A percentile compares a stretch with the other conserved stretches of the same genome.
Evolutionary conservation across 2,888 invertebrate genomes (phyloP).

Genomic region (Bugulina stolonifera): DNA sequence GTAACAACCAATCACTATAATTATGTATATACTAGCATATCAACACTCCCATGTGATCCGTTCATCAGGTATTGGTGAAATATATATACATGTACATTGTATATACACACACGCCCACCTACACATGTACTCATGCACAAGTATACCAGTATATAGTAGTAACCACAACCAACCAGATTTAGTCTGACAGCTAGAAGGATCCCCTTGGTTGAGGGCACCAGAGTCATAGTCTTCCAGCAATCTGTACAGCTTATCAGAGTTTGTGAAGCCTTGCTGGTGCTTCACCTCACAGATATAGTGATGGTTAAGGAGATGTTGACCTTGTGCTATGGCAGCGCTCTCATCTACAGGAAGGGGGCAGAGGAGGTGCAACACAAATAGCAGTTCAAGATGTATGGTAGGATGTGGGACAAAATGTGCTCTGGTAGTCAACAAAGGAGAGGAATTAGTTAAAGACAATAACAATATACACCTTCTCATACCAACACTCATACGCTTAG

Average conservation of each 20-base stretch:
- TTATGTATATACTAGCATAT: too few relatives aligned
- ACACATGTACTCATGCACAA: neutral
- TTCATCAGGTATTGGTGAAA: too few relatives aligned
- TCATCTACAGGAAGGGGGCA: slow-evolving; percentile 33
- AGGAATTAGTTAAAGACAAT: too few relatives aligned
- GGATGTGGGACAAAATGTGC: too few relatives aligned
- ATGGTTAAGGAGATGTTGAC: slow-evolving; percentile 48
- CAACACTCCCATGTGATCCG: too few relatives aligned
- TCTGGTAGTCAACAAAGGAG: too few relatives aligned
- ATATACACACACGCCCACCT: neutral
- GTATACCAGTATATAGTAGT: neutral
- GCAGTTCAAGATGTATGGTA: neutral
- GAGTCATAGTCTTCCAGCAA: slow-evolving; percentile 50
- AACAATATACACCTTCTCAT: too few relatives aligned
- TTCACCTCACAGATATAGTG: slow-evolving; percentile 43
- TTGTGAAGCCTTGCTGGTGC: slow-evolving; percentile 35
- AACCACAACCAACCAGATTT: too few relatives aligned
- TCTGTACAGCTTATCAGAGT: slow-evolving; percentile 38
- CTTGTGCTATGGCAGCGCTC: slow-evolving; percentile 44
- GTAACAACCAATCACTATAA: too few relatives aligned
- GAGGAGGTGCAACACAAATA: neutral
- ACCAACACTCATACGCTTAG: too few relatives aligned
- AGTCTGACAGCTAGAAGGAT: slow-evolving; percentile 40
- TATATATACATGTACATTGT: too few relatives aligned
- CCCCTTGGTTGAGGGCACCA: slow-evolving; percentile 49